Conservation (phyloP, 2,797 vertebrate genomes). For the Xerus rutilus region DNA sequence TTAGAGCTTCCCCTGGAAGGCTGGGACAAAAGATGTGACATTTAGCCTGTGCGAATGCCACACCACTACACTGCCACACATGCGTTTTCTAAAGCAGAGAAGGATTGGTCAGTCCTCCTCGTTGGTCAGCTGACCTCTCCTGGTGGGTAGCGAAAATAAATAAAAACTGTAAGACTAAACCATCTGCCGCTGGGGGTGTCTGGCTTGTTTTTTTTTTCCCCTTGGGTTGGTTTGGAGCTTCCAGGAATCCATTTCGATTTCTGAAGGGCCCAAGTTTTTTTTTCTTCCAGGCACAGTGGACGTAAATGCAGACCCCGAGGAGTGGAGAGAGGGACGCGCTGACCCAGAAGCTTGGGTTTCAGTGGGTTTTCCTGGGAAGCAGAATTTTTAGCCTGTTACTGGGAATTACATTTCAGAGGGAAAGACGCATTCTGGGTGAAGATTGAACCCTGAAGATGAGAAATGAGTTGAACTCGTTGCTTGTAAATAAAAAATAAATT, state of each 20-base stretch:
- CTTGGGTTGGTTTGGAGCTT: slow-evolving; percentile 40
- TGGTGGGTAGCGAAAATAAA: slow-evolving; percentile 77
- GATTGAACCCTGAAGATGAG: not conserved
- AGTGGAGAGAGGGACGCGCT: not conserved
- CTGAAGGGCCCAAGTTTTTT: not conserved
- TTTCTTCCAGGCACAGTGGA: not conserved
- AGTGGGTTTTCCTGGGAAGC: slow-evolving; percentile 36
- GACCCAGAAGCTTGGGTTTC: not conserved
- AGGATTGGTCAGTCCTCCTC: not conserved
- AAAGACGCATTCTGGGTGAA: slow-evolving; percentile 19
- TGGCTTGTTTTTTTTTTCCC: slow-evolving; percentile 45
- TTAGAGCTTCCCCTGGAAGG: slow-evolving; percentile 60
- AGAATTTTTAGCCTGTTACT: slow-evolving; percentile 40
- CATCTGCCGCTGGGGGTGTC: slow-evolving; percentile 67
- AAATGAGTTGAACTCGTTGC: not conserved
- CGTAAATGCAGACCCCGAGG: not conserved
- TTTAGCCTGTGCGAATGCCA: slow-evolving; percentile 78
- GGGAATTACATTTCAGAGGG: slow-evolving; percentile 43
- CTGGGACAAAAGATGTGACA: slow-evolving; percentile 75
- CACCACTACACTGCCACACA: slow-evolving; percentile 46
- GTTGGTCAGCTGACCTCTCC: slow-evolving; percentile 67
- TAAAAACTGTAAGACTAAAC: slow-evolving; percentile 76
- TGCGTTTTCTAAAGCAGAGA: slow-evolving; percentile 78
- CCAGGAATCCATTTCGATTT: slow-evolving; percentile 56
- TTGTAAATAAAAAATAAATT: not conserved